Percentiles rank a stretch among this genome's conserved stretches.
These are phyloP conservation scores for Serripes groenlandicus DNA, from an alignment of 2,888 invertebrate species.

Conservation along the genomic window DNA sequence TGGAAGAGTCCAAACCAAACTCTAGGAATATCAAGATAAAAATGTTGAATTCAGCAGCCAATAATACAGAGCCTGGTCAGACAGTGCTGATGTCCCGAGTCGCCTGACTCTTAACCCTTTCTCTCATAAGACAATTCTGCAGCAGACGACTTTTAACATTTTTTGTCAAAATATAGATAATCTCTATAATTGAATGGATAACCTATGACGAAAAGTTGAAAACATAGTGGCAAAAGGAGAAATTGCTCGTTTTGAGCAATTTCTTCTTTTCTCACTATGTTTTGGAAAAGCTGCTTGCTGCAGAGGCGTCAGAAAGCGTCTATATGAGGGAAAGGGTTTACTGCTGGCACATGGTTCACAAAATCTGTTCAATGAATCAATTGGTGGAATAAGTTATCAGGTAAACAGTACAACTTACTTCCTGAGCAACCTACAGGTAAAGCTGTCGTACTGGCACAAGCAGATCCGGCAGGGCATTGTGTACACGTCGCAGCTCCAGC, in stretches of 20 bases:
- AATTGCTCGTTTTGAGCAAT: not conserved
- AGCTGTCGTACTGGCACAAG: slow-evolving; percentile 68
- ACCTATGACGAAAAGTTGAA: not conserved
- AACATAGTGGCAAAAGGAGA: not conserved
- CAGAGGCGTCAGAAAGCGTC: not conserved
- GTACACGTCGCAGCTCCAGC: slow-evolving; percentile 75
- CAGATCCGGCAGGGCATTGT: slow-evolving; percentile 74
- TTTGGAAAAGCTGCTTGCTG: not conserved
- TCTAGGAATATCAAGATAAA: no score
- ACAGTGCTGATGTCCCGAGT: no score
- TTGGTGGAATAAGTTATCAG: no score
- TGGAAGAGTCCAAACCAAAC: no score
- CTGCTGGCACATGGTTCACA: not conserved
- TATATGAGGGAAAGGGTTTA: not conserved
- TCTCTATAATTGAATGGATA: no score
- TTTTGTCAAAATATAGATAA: no score
- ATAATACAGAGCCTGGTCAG: no score
- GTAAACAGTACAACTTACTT: slow-evolving; percentile 62
- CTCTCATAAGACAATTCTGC: no score
- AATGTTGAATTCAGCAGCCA: no score
- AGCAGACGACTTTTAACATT: no score
- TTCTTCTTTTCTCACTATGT: not conserved
- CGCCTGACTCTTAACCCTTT: no score
- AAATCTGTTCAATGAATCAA: not conserved
- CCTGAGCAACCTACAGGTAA: slow-evolving; percentile 65